These are phyloP conservation scores for Phyllotreta striolata DNA, from an alignment of 2,888 invertebrate genomes.

Conservation along the genomic window DNA sequence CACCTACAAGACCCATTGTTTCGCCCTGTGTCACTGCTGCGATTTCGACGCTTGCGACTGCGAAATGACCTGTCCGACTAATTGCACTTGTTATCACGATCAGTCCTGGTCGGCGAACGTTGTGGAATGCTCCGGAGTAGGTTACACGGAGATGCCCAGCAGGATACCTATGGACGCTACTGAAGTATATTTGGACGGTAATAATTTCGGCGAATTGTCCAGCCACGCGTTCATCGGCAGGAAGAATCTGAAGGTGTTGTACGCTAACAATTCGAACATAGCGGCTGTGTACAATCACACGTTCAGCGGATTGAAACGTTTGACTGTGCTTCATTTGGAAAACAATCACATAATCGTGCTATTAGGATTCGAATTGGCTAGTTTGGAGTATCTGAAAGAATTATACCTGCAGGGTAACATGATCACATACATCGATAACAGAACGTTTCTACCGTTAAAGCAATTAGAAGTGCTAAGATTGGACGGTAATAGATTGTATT, in stretches of 20 bases:
- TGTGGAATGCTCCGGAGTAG: slow-evolving; percentile 86
- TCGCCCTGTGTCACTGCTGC: slow-evolving; percentile 94
- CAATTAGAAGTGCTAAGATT: slow-evolving; percentile 84
- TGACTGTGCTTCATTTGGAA: slow-evolving; percentile 85
- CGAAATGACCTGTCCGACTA: slow-evolving; percentile 94
- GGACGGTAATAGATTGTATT: slow-evolving; percentile 83
- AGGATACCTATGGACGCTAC: slow-evolving; percentile 96
- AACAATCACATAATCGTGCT: slow-evolving; percentile 83
- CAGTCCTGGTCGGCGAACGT: slow-evolving; percentile 93
- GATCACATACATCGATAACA: slow-evolving; percentile 83
- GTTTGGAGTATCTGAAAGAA: slow-evolving; percentile 83
- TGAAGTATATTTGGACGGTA: slow-evolving; percentile 92
- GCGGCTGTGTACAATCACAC: slow-evolving; percentile 87
- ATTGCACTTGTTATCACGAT: slow-evolving; percentile 95
- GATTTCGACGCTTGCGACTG: slow-evolving; percentile 97
- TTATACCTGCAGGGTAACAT: slow-evolving; percentile 88
- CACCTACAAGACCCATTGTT: slow-evolving; percentile 92
- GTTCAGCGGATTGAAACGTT: slow-evolving; percentile 84
- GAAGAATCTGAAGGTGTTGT: slow-evolving; percentile 86
- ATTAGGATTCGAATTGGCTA: slow-evolving; percentile 83
- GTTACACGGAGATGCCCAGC: slow-evolving; percentile 83
- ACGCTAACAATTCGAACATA: slow-evolving; percentile 88
- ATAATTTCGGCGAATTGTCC: slow-evolving; percentile 85
- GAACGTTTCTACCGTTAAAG: slow-evolving; percentile 82
- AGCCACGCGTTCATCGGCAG: slow-evolving; percentile 92